A percentile compares a stretch with the other conserved stretches of the same genome.
These are phyloP conservation scores for Caenorhabditis tropicalis DNA, from an alignment of 1,140 invertebrate genomes.

Conservation along the genomic window DNA sequence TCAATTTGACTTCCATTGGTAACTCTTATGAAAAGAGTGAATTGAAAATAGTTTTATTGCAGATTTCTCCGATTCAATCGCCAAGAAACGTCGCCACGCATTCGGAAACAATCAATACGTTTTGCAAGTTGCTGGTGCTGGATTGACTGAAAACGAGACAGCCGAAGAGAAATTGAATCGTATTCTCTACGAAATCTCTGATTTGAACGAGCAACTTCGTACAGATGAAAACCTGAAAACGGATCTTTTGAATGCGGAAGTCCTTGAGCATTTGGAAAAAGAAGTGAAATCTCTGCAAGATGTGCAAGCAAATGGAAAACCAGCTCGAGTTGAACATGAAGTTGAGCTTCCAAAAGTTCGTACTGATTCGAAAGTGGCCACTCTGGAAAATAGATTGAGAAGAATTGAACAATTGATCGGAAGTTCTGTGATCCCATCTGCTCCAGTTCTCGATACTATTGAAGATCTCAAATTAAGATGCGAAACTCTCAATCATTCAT, in stretches of 20 bases:
- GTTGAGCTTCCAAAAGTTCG: conserved; percentile 21
- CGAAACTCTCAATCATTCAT: conserved; percentile 52
- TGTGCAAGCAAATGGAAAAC: neutral
- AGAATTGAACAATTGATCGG: conserved; percentile 37
- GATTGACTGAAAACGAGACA: conserved; percentile 21
- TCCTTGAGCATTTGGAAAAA: conserved; percentile 18
- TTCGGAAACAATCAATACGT: conserved; percentile 56
- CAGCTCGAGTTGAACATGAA: neutral
- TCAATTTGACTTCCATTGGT: conserved; percentile 54
- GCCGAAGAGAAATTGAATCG: conserved; percentile 50
- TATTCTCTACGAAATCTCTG: conserved; percentile 37
- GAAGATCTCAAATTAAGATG: conserved; percentile 52
- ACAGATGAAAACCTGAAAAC: conserved; percentile 20
- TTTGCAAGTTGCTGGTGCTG: conserved; percentile 55
- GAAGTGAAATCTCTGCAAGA: conserved; percentile 28
- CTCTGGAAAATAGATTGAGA: conserved; percentile 22
- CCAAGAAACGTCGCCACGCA: conserved; percentile 52
- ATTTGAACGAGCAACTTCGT: conserved; percentile 18
- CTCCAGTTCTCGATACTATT: conserved; percentile 45
- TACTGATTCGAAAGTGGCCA: neutral
- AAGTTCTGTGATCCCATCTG: neutral
- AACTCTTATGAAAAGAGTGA: neutral
- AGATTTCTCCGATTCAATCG: conserved; percentile 61
- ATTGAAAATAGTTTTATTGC: neutral
- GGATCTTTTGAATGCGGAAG: conserved; percentile 11